Percentiles rank a stretch among this genome's conserved stretches.
Conservation (phyloP, 2,888 invertebrate genomes). For the Sialis lutaria region DNA sequence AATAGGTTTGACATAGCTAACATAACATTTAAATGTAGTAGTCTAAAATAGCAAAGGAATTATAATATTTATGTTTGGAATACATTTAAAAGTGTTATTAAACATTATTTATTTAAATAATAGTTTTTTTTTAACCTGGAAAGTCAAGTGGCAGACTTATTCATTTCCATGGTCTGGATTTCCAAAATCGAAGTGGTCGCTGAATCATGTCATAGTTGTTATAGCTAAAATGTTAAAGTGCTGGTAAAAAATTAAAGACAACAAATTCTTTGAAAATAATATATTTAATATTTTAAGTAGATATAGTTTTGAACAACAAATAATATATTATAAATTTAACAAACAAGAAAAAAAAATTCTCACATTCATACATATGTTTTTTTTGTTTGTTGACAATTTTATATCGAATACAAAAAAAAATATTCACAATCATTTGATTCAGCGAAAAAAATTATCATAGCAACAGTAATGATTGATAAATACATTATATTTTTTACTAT, state of each 20-base stretch:
- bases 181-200: not conserved
- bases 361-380: not conserved
- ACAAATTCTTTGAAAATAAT: conserved; percentile 3
- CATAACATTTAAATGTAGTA: no score
- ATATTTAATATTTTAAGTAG: conserved; percentile 7
- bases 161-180: not conserved
- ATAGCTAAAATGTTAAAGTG: not conserved
- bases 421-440: no score
- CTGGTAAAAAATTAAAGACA: not conserved
- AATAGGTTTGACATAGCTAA: no score
- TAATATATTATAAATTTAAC: conserved; percentile 11
- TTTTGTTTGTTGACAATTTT: not conserved
- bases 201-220: not conserved
- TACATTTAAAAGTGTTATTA: not conserved
- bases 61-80: not conserved
- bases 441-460: no score
- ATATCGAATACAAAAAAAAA: no score
- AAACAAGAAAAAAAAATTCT: conserved; percentile 4
- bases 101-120: not conserved
- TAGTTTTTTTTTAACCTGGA: not conserved
- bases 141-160: no score
- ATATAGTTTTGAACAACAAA: conserved; percentile 10
- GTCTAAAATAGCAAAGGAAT: no score
- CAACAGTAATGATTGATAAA: conserved; percentile 3
- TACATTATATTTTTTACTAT: conserved; percentile 6